These are phyloP conservation scores for Rhadinocentrus ornatus DNA, from an alignment of 2,797 vertebrate species.

Conservation along the genomic window DNA sequence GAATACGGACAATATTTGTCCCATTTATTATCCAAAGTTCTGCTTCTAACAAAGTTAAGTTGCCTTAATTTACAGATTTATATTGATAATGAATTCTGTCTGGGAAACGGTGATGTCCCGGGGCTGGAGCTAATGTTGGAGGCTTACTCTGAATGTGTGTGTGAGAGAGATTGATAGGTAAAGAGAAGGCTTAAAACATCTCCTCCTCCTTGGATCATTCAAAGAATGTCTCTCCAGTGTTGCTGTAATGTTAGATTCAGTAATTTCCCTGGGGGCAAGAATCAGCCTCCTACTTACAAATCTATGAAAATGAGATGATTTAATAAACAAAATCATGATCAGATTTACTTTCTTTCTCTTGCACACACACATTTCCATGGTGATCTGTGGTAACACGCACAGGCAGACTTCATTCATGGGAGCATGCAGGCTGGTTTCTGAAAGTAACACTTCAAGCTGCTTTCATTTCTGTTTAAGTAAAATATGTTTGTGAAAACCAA, in stretches of 20 bases:
- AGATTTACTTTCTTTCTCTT: background rate
- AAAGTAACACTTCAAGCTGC: slow-evolving; percentile 43
- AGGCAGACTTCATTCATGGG: slow-evolving; percentile 21
- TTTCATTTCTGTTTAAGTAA: slow-evolving; percentile 34
- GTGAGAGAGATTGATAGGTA: background rate
- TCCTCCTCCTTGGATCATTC: background rate
- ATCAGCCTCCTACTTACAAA: slow-evolving; percentile 22
- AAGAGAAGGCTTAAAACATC: background rate
- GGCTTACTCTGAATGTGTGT: slow-evolving; percentile 21
- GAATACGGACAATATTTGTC: slow-evolving; percentile 2
- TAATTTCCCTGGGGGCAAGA: slow-evolving; percentile 37
- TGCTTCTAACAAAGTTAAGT: slow-evolving; percentile 26
- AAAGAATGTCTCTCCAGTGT: background rate
- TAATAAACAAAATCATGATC: slow-evolving; percentile 31
- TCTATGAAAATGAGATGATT: slow-evolving; percentile 1
- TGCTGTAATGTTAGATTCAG: slow-evolving; percentile 29
- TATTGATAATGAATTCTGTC: slow-evolving; percentile 9
- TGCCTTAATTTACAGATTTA: slow-evolving; percentile 59
- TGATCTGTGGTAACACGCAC: slow-evolving; percentile 27
- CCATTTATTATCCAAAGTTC: slow-evolving; percentile 27
- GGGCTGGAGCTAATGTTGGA: slow-evolving; percentile 5
- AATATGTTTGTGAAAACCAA: slow-evolving; percentile 52
- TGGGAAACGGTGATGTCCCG: background rate
- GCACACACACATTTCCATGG: slow-evolving; percentile 36
- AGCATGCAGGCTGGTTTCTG: slow-evolving; percentile 34